phyloP scores from a whole-genome alignment of 2,113 vertebrate genomes.

The Oreochromis tanganicae region DNA sequence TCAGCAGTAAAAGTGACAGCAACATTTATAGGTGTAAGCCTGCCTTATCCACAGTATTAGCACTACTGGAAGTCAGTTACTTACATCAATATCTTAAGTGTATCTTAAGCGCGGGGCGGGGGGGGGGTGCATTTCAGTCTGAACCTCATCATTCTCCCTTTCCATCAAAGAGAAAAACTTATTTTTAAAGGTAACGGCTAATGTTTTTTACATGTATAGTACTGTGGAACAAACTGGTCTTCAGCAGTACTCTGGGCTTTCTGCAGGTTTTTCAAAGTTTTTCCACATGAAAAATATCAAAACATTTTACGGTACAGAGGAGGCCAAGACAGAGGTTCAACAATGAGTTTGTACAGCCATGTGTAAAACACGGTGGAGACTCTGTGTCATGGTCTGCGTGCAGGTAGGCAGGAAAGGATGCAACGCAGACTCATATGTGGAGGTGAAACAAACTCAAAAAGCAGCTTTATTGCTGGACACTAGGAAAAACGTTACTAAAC shows the following conservation, averaged over 20 bases:
- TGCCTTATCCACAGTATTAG: neutral
- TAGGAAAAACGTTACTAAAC: neutral
- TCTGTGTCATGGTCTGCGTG: neutral
- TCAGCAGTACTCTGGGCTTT: neutral
- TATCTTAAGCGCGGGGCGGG: neutral
- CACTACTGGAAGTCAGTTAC: neutral
- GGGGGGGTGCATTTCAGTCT: neutral
- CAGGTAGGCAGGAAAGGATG: neutral
- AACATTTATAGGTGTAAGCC: conserved; percentile 18
- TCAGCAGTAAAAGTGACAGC: neutral
- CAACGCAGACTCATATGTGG: neutral
- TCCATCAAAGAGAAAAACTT: neutral
- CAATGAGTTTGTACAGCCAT: neutral
- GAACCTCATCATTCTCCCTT: neutral
- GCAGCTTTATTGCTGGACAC: neutral
- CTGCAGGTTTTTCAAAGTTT: neutral
- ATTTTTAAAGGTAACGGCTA: neutral
- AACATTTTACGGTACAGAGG: rapidly evolving
- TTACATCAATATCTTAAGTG: neutral
- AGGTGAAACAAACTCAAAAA: neutral
- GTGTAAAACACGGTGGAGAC: neutral
- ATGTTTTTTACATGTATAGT: neutral
- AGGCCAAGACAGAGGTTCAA: neutral
- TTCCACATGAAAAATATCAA: neutral
- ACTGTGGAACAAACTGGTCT: neutral